Percentiles rank a stretch among this genome's conserved stretches.
Evolutionary conservation across 2,113 vertebrate genomes (phyloP).

Genomic region (Ptilorrhoa leucosticta): DNA sequence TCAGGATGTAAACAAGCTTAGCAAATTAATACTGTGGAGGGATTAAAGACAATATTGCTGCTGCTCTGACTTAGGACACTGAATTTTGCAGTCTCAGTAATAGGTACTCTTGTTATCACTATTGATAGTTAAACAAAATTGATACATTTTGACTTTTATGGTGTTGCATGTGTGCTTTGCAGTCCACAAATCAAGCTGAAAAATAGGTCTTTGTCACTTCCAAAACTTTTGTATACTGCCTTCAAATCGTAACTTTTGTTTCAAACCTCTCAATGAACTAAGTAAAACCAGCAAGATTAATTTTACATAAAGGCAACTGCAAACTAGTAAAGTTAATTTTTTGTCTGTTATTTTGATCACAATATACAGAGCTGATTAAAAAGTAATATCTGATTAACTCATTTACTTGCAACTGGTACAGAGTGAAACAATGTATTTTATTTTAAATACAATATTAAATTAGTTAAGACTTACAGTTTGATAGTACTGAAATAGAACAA

Average conservation of each 20-base stretch:
- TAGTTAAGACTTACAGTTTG: not conserved
- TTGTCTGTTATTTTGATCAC: not conserved
- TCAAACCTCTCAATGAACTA: not conserved
- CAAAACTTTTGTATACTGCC: not conserved
- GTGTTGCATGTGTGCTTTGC: not conserved
- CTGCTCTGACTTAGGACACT: not conserved
- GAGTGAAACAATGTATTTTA: not conserved
- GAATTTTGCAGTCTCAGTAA: not conserved
- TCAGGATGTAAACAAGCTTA: not conserved
- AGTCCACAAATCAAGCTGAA: not conserved
- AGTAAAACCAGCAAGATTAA: not conserved
- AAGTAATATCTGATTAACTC: not conserved
- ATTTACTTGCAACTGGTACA: not conserved
- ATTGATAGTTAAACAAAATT: not conserved
- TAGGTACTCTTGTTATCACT: not conserved
- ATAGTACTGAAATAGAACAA: not conserved
- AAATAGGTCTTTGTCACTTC: not conserved
- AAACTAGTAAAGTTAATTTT: not conserved
- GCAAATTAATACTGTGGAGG: not conserved
- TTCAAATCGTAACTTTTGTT: not conserved
- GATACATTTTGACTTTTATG: not conserved
- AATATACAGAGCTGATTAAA: not conserved
- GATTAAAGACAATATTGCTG: not conserved
- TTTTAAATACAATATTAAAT: not conserved
- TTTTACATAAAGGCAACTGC: not conserved